Percentiles rank a stretch among this genome's conserved stretches.
Conservation (phyloP, 2,888 invertebrate species). For the Hedychridium roseum region DNA sequence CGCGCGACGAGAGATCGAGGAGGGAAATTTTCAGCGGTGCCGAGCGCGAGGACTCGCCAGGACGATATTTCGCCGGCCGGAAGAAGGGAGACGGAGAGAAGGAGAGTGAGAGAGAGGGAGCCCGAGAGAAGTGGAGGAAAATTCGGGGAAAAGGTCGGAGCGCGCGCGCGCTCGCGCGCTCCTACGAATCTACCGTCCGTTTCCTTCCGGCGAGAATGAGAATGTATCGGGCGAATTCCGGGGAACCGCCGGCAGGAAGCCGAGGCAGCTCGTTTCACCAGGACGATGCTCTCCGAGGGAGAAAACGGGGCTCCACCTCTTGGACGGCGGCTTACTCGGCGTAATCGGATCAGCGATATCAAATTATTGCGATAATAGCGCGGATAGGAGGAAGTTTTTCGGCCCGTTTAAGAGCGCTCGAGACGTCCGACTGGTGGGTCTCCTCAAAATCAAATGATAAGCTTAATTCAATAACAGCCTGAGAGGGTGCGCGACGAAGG, state of each 20-base stretch:
- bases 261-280: too few relatives aligned
- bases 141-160: constrained; percentile 7
- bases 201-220: too few relatives aligned
- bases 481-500: constrained; percentile 46
- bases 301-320: constrained; percentile 32
- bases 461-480: constrained; percentile 62
- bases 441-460: constrained; percentile 65
- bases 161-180: constrained; percentile 25
- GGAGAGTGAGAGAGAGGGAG: constrained; percentile 1
- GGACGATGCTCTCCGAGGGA: too few relatives aligned
- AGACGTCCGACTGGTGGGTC: constrained; percentile 63
- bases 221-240: constrained; percentile 4
- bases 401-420: constrained; percentile 61
- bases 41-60: too few relatives aligned
- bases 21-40: too few relatives aligned
- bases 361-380: constrained; percentile 63
- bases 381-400: constrained; percentile 60
- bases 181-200: too few relatives aligned
- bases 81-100: not conserved
- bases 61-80: not conserved
- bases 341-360: constrained; percentile 63
- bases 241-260: too few relatives aligned
- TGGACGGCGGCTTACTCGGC: constrained; percentile 50
- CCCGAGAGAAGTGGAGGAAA: constrained; percentile 1
- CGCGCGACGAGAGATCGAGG: too few relatives aligned